Conservation (phyloP, 2,113 vertebrate genomes). For the Ceuthmochares aereus region DNA sequence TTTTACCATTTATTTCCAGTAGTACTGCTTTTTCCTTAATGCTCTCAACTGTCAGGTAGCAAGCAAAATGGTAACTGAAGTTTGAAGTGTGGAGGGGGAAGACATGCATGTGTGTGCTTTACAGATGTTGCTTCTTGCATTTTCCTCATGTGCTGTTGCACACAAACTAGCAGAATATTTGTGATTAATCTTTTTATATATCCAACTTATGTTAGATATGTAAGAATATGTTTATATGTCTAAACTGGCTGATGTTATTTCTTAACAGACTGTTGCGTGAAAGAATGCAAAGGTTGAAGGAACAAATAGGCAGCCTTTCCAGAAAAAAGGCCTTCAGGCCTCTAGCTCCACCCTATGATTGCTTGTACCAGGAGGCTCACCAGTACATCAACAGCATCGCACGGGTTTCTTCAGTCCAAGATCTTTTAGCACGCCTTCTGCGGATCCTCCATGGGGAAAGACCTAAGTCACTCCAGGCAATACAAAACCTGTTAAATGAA, state of each 20-base stretch:
- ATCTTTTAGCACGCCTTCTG: constrained; percentile 86
- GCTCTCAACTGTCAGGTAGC: background rate
- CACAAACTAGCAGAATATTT: background rate
- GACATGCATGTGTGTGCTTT: background rate
- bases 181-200: background rate
- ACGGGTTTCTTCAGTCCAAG: constrained; percentile 80
- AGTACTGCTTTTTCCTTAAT: background rate
- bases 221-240: background rate
- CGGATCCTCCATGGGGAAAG: constrained; percentile 77
- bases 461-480: constrained; percentile 75
- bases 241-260: background rate
- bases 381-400: constrained; percentile 91
- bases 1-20: background rate
- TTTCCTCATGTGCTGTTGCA: background rate
- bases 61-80: background rate
- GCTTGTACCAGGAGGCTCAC: constrained; percentile 89
- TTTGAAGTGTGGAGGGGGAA: background rate
- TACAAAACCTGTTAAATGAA: constrained; percentile 87
- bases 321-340: constrained; percentile 94
- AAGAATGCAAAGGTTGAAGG: constrained; percentile 87
- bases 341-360: constrained; percentile 79
- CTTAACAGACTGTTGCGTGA: constrained; percentile 83
- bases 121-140: background rate
- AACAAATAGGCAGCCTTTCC: constrained; percentile 82
- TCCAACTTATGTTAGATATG: fast-evolving